Evolutionary conservation across 2,888 invertebrate genomes (phyloP), one percentile per base, ranked within the genome.

Genomic region (Mimumesa dahlbomi): DNA sequence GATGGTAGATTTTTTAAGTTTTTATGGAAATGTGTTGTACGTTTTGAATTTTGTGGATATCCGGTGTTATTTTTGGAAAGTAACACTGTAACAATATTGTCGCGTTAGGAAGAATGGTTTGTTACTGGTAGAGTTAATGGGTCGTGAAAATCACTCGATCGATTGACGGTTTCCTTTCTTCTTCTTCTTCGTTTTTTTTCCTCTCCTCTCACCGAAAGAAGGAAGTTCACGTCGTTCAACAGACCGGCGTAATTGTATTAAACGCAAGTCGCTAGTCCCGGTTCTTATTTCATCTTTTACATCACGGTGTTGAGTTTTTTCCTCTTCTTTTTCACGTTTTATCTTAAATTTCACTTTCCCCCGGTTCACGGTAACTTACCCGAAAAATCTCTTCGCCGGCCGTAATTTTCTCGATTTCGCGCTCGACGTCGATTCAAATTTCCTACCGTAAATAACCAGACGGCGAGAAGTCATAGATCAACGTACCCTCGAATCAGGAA

Each of bases 81-180:
- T n/a, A n/a, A n/a, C n/a, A n/a, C 49, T 50, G 61, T 48, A 63
- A 72, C 63, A 56, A 65, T 42, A 56, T 79, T 69, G 75, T 58
- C 63, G 63, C 54, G 54, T 77, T 67, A 61, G 54, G 59, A 69
- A 73, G 63, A 64, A 52, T 48, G 46, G 45, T 9, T 58, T 21
- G 62, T 61, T 72, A 61, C 70, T 69, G 49, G 45, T 45, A 36
- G 58, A 73, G 73, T 79, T 79, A 78, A 79, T 78, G 73, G 75
- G 58, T 78, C 75, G 69, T 79, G 73, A 79, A 79, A 67, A 62
- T 57, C 71, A 29, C 46, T 63, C 67, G 38, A 74, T 71, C 75
- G 74, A 71, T 62, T 48, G 59, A 13, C 50, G 59, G 57, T 68
- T 59, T 65, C 58, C 13, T 18, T 48, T 68, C 57, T 65, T 54